Conservation (phyloP, 2,888 invertebrate genomes). For the Rotaria sp. region DNA sequence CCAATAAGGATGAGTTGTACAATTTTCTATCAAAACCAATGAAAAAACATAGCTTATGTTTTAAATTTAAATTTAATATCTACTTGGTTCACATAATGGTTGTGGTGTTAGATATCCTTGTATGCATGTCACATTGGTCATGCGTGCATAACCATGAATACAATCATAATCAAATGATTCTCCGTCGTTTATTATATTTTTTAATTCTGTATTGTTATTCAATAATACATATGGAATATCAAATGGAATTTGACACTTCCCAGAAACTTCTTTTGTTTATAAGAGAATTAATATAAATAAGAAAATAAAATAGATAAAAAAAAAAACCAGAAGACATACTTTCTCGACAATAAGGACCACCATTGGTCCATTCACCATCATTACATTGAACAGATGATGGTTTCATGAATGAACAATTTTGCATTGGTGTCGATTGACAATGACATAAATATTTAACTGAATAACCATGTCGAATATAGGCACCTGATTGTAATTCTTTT, state of each 20-base stretch:
- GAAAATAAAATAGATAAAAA: not conserved
- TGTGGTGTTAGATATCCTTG: not conserved
- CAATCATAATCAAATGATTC: not conserved
- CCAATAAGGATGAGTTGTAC: conserved; percentile 26
- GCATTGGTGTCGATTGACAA: not conserved
- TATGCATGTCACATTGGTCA: conserved; percentile 13
- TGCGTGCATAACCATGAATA: not conserved
- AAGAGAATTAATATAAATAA: not conserved
- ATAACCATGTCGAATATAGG: not conserved
- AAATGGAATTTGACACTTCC: not conserved
- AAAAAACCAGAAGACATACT: not conserved
- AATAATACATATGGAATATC: not conserved
- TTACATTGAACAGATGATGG: not conserved
- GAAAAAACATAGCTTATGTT: not conserved
- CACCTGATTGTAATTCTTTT: not conserved
- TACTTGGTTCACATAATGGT: conserved; percentile 27
- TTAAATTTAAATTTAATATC: not conserved
- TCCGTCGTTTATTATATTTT: not conserved
- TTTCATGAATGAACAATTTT: not conserved
- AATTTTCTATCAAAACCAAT: not conserved
- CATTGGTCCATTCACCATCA: not conserved
- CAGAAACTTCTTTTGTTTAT: not conserved
- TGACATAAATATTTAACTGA: conserved; percentile 22
- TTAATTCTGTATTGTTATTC: not conserved
- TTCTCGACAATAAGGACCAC: not conserved